Evolutionary conservation across 2,113 vertebrate genomes (phyloP), one percentile per base, ranked within the genome.

Genomic region (Irena cyanogastra): DNA sequence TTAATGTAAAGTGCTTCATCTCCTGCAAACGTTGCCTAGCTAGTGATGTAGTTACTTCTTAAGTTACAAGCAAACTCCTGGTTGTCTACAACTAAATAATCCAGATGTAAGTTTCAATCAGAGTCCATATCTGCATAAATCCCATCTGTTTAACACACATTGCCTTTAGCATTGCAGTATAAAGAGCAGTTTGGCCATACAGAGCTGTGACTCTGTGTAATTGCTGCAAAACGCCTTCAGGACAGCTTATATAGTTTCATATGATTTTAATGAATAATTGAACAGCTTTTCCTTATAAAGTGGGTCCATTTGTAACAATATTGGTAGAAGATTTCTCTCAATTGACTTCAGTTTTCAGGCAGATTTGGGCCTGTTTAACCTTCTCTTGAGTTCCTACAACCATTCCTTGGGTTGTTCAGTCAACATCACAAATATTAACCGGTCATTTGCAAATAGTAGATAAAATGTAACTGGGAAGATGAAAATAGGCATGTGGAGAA

Each of bases 21-120:
- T 64, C 13, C 44, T 69, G 26, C 31, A 65, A 41, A 31, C 0
- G 0, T 57, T 65, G 4, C 12, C 19, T 57, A 53, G 10, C 12
- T 74, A 20, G 4, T 16, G 45, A 12, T 2, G 0, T 26, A 37
- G 41, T 50, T n/a, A 39, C 18, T 37, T 66, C 13, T 50, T 59
- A 11, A 66, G 35, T 63, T 71, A 27, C 16, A 63, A 66, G 18
- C 21, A 87, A 83, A 53, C 3, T 1, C 4, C 4, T 37, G 16
- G 16, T 18, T 30, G 1, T 45, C 35, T 49, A 10, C 22, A 85
- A 26, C 12, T 54, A 23, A 53, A 49, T 13, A 44, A 45, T 50
- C 7, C 17, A n/a, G 8, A 6, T 42, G 1, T 6, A 66, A 50
- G 5, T 70, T 54, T 57, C 28, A 35, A 31, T 39, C 7, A 52